Conservation (phyloP, 2,888 invertebrate genomes). For the Metallyticus violacea region DNA sequence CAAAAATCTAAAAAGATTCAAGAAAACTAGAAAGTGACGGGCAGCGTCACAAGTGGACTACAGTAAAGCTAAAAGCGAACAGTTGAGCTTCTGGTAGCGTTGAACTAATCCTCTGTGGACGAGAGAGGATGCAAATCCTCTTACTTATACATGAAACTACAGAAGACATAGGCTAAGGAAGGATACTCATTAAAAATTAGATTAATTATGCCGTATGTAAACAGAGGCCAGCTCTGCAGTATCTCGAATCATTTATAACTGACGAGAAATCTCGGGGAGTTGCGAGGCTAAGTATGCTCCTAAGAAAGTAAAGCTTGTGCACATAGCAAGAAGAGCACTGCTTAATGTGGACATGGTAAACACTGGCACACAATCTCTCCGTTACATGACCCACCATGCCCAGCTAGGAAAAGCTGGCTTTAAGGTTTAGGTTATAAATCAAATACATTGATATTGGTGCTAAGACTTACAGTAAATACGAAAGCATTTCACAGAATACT, state of each 20-base stretch:
- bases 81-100: neutral
- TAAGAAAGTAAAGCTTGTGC: neutral
- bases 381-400: too few relatives aligned
- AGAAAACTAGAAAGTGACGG: too few relatives aligned
- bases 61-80: neutral
- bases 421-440: too few relatives aligned
- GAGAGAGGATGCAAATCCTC: neutral
- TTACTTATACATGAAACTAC: neutral
- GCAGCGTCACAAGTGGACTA: too few relatives aligned
- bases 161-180: neutral
- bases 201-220: neutral
- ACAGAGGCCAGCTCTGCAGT: neutral
- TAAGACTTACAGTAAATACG: too few relatives aligned
- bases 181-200: conserved; percentile 7
- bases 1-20: too few relatives aligned
- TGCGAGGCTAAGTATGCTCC: neutral
- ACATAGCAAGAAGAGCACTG: neutral
- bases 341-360: neutral
- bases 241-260: neutral
- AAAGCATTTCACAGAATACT: too few relatives aligned
- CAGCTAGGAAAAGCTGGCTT: too few relatives aligned
- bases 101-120: neutral
- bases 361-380: too few relatives aligned
- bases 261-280: neutral
- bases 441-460: too few relatives aligned